Percentiles rank a stretch among this genome's conserved stretches.
Conservation (phyloP, 1,140 invertebrate genomes). For the Physella acuta region DNA sequence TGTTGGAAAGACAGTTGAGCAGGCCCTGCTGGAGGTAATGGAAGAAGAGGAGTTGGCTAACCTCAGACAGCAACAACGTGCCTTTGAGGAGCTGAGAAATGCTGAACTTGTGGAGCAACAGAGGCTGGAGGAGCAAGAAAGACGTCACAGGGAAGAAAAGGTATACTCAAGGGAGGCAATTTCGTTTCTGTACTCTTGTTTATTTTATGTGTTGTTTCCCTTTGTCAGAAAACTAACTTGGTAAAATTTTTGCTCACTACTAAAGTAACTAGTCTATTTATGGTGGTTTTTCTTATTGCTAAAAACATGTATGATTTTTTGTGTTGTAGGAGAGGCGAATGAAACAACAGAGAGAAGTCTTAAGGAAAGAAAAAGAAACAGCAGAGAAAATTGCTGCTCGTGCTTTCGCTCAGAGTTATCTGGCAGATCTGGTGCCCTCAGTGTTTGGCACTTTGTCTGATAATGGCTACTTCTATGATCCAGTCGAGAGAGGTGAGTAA, state of each 20-base stretch:
- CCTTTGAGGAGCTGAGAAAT: slow-evolving; percentile 72
- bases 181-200: too few species aligned
- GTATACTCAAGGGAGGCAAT: too few species aligned
- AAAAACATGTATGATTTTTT: slow-evolving; percentile 45
- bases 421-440: slow-evolving; percentile 79
- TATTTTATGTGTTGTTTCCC: too few species aligned
- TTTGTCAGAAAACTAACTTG: too few species aligned
- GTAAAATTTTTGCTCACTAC: too few species aligned
- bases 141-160: slow-evolving; percentile 67
- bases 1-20: slow-evolving; percentile 84
- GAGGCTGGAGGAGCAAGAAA: slow-evolving; percentile 74
- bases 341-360: slow-evolving; percentile 65
- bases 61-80: slow-evolving; percentile 75
- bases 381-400: slow-evolving; percentile 79
- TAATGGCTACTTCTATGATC: slow-evolving; percentile 74
- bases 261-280: too few species aligned
- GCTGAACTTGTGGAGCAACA: slow-evolving; percentile 77
- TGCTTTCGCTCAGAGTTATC: slow-evolving; percentile 79
- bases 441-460: slow-evolving; percentile 78
- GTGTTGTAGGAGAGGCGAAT: slow-evolving; percentile 57
- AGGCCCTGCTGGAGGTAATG: slow-evolving; percentile 76
- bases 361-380: slow-evolving; percentile 70
- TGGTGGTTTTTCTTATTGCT: neutral
- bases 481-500: slow-evolving; percentile 73
- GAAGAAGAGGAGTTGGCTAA: slow-evolving; percentile 67